Conservation (phyloP, 2,113 vertebrate species). For the Sceloporus undulatus region DNA sequence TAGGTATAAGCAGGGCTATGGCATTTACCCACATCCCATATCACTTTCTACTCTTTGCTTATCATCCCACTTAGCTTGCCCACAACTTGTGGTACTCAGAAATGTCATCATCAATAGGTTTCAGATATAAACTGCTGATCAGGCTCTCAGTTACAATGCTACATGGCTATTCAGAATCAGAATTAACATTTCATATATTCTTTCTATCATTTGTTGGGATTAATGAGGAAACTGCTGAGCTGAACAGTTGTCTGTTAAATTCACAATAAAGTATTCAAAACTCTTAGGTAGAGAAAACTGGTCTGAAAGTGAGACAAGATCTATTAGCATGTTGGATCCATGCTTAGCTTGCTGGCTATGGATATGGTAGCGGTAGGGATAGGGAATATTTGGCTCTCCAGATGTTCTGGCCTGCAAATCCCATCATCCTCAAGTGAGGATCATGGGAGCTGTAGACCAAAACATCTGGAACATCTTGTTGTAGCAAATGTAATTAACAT, state of each 20-base stretch:
- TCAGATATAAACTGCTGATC: background rate
- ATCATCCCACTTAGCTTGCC: background rate
- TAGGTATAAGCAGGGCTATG: background rate
- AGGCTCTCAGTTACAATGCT: background rate
- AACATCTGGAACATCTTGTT: background rate
- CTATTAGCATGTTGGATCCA: no score
- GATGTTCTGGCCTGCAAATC: background rate
- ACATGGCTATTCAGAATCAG: background rate
- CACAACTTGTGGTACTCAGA: background rate
- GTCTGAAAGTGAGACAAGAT: no score
- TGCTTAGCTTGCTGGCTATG: no score
- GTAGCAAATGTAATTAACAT: background rate
- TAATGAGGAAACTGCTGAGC: background rate
- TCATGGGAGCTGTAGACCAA: background rate
- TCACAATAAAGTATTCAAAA: background rate
- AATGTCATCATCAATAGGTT: background rate
- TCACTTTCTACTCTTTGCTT: no score
- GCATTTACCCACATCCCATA: background rate
- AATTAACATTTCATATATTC: background rate
- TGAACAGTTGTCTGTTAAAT: background rate
- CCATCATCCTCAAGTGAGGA: no score
- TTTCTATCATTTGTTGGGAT: accelerated
- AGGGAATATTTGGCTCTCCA: background rate
- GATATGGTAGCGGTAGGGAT: no score
- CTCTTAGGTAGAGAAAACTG: no score